Evolutionary conservation across 2,113 vertebrate genomes (phyloP).

Genomic region (Nycticryphes semicollaris): DNA sequence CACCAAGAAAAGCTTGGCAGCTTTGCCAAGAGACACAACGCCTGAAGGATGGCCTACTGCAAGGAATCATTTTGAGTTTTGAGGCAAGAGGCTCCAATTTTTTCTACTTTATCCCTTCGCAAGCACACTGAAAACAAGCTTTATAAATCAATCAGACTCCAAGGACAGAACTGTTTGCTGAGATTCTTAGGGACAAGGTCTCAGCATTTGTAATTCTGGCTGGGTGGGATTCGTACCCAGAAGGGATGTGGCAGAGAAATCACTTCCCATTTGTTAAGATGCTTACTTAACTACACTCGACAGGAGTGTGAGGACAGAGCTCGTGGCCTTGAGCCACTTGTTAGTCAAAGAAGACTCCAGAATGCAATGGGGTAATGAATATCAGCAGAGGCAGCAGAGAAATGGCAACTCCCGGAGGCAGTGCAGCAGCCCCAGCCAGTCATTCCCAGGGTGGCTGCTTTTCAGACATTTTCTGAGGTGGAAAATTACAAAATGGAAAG

Average conservation of each 20-base stretch:
- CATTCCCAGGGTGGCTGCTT: neutral
- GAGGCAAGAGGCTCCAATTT: neutral
- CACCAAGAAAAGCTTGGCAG: neutral
- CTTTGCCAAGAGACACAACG: neutral
- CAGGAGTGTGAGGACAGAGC: neutral
- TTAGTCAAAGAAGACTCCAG: neutral
- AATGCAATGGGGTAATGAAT: neutral
- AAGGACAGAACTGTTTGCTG: neutral
- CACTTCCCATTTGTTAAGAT: neutral
- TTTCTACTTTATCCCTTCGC: neutral
- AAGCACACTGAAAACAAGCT: neutral
- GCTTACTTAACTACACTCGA: neutral
- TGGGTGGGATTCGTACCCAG: neutral
- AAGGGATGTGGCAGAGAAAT: conserved; percentile 3
- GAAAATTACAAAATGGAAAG: neutral
- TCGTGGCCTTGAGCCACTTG: neutral
- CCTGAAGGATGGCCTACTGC: neutral
- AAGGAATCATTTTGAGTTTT: neutral
- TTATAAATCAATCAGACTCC: conserved; percentile 13
- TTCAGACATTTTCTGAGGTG: neutral
- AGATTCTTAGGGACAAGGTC: neutral
- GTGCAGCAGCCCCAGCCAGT: neutral
- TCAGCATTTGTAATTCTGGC: neutral
- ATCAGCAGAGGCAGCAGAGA: neutral
- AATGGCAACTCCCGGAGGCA: neutral